Evolutionary conservation across 2,113 vertebrate genomes (phyloP).

Genomic region (Dendropsophus ebraccatus): DNA sequence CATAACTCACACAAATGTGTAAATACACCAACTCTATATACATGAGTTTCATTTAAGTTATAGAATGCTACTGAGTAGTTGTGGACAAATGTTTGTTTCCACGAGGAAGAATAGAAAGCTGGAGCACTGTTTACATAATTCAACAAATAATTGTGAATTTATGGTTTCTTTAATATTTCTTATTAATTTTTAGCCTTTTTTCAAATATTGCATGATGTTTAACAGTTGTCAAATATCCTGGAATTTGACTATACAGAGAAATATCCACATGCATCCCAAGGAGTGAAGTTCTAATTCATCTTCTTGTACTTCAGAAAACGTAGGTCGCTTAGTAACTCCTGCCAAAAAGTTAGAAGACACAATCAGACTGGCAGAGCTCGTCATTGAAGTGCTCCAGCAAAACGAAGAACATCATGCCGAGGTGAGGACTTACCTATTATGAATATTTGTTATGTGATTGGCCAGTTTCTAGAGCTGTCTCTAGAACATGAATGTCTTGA

Average conservation of each 20-base stretch:
- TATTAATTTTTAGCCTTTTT: slow-evolving; percentile 72
- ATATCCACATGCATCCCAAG: slow-evolving; percentile 67
- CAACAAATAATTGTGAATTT: slow-evolving; percentile 73
- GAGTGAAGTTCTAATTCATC: slow-evolving; percentile 75
- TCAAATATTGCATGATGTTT: slow-evolving; percentile 77
- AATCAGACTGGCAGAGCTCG: slow-evolving; percentile 94
- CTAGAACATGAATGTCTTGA: not conserved
- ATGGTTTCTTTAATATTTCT: slow-evolving; percentile 79
- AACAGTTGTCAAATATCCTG: slow-evolving; percentile 68
- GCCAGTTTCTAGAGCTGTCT: slow-evolving; percentile 19
- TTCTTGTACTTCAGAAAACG: slow-evolving; percentile 96
- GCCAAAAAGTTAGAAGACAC: slow-evolving; percentile 99
- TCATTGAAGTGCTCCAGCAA: slow-evolving; percentile 98
- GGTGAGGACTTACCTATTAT: slow-evolving; percentile 76
- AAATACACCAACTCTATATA: not conserved
- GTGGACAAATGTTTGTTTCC: slow-evolving; percentile 52
- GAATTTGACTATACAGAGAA: slow-evolving; percentile 66
- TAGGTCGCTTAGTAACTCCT: slow-evolving; percentile 96
- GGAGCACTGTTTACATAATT: slow-evolving; percentile 78
- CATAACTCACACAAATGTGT: too few relatives aligned
- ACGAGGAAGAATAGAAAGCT: slow-evolving; percentile 67
- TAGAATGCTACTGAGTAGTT: not conserved
- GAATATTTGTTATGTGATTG: not conserved
- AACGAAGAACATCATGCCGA: slow-evolving; percentile 98
- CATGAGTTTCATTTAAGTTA: not conserved